Evolutionary conservation across 2,113 vertebrate species (phyloP).

Genomic region (Gallinago jamesoni): DNA sequence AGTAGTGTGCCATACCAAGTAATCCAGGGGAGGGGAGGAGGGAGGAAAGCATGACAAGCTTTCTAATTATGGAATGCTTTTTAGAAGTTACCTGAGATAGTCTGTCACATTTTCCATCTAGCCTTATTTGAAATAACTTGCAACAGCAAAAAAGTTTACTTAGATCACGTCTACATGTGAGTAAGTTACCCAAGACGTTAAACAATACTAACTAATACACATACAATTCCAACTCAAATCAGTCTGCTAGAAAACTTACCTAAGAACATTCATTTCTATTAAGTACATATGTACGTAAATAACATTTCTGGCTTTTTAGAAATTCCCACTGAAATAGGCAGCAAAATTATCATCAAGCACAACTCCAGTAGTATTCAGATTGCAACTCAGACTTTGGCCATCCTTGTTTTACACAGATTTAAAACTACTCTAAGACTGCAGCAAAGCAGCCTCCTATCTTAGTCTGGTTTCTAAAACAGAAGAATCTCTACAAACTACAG

Average conservation of each 20-base stretch:
- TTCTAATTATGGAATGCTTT: constrained; percentile 58
- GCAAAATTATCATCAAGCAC: background rate
- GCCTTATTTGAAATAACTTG: background rate
- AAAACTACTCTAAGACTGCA: background rate
- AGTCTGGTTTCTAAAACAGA: background rate
- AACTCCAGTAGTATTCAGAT: background rate
- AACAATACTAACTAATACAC: background rate
- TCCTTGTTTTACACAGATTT: background rate
- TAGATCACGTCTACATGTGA: background rate
- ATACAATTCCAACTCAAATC: background rate
- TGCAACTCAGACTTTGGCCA: background rate
- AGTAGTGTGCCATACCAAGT: constrained; percentile 33
- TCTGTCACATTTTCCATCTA: constrained; percentile 39
- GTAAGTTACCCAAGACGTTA: background rate
- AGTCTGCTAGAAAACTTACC: background rate
- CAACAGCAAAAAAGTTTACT: background rate
- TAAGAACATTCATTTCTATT: background rate
- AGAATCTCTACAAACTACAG: background rate
- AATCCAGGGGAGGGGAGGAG: background rate
- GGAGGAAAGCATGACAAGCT: background rate
- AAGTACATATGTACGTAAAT: background rate
- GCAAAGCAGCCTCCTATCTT: background rate
- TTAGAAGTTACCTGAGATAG: constrained; percentile 41
- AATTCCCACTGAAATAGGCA: background rate
- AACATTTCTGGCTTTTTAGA: background rate